Evolutionary conservation across 2,888 invertebrate species (phyloP).

Genomic region (Atherix ibis): DNA sequence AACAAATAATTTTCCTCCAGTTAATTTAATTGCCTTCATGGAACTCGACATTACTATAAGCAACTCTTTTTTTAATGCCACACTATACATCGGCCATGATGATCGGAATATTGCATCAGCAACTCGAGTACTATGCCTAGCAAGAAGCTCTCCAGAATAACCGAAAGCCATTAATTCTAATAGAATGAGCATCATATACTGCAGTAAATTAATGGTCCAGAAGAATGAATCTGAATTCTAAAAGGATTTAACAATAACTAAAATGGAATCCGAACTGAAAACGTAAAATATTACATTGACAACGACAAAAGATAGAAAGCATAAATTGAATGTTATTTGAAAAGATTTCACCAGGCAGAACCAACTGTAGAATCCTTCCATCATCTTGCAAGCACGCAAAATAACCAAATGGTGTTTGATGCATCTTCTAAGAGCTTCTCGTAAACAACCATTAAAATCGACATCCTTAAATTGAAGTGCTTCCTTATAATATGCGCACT

Average conservation of each 20-base stretch:
- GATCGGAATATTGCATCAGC: constrained; percentile 21
- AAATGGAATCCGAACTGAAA: background rate
- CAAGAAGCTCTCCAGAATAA: constrained; percentile 21
- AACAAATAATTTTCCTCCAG: constrained; percentile 22
- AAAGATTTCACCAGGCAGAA: constrained; percentile 25
- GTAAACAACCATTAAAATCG: constrained; percentile 12
- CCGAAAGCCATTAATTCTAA: constrained; percentile 25
- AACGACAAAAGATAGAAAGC: constrained; percentile 24
- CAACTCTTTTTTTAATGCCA: constrained; percentile 18
- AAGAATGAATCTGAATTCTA: constrained; percentile 2
- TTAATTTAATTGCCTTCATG: constrained; percentile 16
- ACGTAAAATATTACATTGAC: constrained; percentile 19
- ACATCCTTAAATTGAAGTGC: background rate
- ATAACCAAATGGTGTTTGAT: constrained; percentile 24
- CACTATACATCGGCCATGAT: constrained; percentile 21
- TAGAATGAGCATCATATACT: constrained; percentile 20
- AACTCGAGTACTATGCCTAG: constrained; percentile 20
- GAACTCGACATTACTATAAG: constrained; percentile 20
- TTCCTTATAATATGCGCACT: too few species aligned
- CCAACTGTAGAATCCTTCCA: constrained; percentile 25
- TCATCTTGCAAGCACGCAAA: constrained; percentile 16
- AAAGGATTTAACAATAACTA: too few species aligned
- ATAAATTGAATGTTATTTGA: constrained; percentile 22
- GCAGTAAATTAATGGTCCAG: constrained; percentile 17
- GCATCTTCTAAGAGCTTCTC: constrained; percentile 18